Percentiles rank a stretch among this genome's conserved stretches.
Evolutionary conservation across 2,113 vertebrate species (phyloP).

Genomic region (Ceyx cyanopectus): DNA sequence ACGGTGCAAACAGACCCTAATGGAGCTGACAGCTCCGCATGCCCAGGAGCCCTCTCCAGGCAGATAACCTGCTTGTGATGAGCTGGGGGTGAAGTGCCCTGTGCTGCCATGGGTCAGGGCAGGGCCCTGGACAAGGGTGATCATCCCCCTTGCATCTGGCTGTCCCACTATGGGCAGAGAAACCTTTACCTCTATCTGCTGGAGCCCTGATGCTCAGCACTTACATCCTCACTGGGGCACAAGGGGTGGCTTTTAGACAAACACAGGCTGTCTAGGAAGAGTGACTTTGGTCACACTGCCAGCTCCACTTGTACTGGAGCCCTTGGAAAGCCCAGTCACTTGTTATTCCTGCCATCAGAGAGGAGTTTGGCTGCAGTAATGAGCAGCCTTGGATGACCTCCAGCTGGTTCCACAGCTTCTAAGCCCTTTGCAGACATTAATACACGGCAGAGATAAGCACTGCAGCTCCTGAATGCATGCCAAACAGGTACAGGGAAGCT

Average conservation of each 20-base stretch:
- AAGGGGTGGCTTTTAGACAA: neutral
- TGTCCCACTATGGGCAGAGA: neutral
- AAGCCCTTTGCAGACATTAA: neutral
- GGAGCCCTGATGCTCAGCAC: neutral
- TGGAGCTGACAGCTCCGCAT: neutral
- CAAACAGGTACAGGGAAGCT: neutral
- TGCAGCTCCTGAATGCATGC: neutral
- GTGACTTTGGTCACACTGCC: neutral
- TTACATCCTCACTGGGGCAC: neutral
- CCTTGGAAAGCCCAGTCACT: neutral
- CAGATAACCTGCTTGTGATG: neutral
- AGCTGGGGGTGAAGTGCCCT: neutral
- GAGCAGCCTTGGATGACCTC: slow-evolving; percentile 4
- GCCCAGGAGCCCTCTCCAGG: neutral
- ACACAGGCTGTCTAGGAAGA: neutral
- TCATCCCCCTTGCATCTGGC: neutral
- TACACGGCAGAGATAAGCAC: accelerated
- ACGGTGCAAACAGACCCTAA: neutral
- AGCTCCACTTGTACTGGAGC: neutral
- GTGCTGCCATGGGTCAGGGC: accelerated
- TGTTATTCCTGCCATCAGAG: neutral
- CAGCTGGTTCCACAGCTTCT: neutral
- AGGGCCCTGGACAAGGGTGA: neutral
- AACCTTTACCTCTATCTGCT: neutral
- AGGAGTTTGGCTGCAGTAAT: neutral